Evolutionary conservation across 2,888 invertebrate species (phyloP), one percentile per base, ranked within the genome.

Genomic region (Brenthis hecate): DNA sequence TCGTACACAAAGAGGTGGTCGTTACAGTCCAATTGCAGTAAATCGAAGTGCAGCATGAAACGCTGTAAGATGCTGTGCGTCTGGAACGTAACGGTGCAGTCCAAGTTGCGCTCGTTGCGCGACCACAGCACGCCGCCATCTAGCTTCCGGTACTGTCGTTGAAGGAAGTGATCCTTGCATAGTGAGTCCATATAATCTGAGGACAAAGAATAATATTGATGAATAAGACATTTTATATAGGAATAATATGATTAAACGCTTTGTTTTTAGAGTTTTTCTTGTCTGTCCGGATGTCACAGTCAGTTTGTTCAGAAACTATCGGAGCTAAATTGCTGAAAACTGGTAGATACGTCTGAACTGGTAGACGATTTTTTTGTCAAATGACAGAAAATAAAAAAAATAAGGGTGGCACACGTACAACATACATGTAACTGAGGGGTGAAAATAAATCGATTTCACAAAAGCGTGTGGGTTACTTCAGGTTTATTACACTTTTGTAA

Each of bases 21-120:
- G 86, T 98, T 98, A 93, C 98, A 98, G 92, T 98, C 98, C 74
- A 98, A 94, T 87, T 97, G 97, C 80, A 98, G 94, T 87, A 96
- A 95, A 85, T 98, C 98, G 90, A 98, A 98, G 82, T 98, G 95
- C 81, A 98, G 94, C 97, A 98, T 98, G 90, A 98, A 98, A 79
- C 97, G 94, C 93, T 98, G 98, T 81, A 98, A 94, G 80, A 98
- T 97, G 85, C 98, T 97, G 92, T 98, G 98, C 77, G 98, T 98
- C 93, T 98, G 98, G 92, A 98, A 98, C 73, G 98, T 98, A 86
- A 98, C 96, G 80, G 96, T 96, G 93, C 98, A 98, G 92, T 98
- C 97, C 82, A 98, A 94, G 87, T 98, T 97, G 76, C 97, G 94
- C 91, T 98, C 98, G 89, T 97, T 98, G 85, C 97, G 96, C 32